Percentiles rank a stretch among this genome's conserved stretches.
Conservation (phyloP, 2,888 invertebrate species). For the Microctonus aethiopoides region DNA sequence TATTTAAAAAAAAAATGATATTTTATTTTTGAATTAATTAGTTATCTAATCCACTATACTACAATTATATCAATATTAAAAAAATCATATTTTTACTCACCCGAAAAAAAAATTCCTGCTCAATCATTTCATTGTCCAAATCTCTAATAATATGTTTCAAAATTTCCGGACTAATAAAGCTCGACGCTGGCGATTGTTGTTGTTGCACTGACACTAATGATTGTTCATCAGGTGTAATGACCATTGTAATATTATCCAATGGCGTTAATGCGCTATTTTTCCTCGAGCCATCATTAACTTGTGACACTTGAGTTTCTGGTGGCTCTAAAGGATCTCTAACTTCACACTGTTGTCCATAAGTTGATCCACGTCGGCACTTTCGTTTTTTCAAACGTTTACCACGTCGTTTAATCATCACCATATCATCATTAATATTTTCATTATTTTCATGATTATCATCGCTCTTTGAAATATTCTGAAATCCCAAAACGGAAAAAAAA, state of each 20-base stretch:
- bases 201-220: constrained; percentile 30
- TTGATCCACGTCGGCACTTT: constrained; percentile 56
- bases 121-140: constrained; percentile 76
- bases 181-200: constrained; percentile 42
- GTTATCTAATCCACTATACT: not conserved
- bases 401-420: constrained; percentile 50
- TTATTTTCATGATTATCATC: constrained; percentile 43
- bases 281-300: constrained; percentile 66
- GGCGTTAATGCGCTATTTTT: constrained; percentile 43
- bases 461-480: constrained; percentile 4
- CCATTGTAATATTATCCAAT: constrained; percentile 32
- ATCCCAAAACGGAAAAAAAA: not conserved
- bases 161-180: constrained; percentile 73
- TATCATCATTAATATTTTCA: constrained; percentile 45
- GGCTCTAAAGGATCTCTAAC: constrained; percentile 71
- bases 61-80: no score
- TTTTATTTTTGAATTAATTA: no score
- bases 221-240: constrained; percentile 41
- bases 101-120: constrained; percentile 77
- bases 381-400: constrained; percentile 60
- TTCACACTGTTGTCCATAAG: constrained; percentile 64
- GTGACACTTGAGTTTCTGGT: constrained; percentile 72
- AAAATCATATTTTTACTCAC: constrained; percentile 64
- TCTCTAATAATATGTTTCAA: constrained; percentile 76
- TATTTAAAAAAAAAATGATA: no score